Evolutionary conservation across 2,113 vertebrate species (phyloP).

Genomic region (Girardinichthys multiradiatus): DNA sequence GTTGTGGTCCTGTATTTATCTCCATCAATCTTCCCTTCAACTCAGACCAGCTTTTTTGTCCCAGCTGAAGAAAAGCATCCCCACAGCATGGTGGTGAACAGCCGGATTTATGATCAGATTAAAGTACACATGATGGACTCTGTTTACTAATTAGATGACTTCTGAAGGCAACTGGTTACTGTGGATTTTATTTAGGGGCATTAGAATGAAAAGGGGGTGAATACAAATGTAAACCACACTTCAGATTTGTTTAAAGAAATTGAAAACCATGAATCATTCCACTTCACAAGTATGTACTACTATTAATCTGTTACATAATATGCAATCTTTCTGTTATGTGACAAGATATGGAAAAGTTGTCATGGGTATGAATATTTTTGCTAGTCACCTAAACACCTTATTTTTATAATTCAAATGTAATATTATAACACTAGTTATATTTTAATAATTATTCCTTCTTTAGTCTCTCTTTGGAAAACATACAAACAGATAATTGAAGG

Average conservation of each 20-base stretch:
- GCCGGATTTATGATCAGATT: no score
- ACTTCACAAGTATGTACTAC: neutral
- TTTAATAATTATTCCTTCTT: conserved; percentile 16
- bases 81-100: no score
- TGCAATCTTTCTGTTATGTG: neutral
- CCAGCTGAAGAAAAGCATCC: no score
- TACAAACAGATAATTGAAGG: conserved; percentile 24
- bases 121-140: no score
- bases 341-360: neutral
- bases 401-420: conserved; percentile 3
- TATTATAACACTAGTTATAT: no score
- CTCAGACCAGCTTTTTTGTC: no score
- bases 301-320: neutral
- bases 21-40: no score
- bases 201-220: no score
- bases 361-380: neutral
- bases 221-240: no score
- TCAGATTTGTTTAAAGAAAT: neutral
- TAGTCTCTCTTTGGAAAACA: conserved; percentile 64
- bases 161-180: neutral
- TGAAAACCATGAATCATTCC: neutral
- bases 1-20: neutral
- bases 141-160: neutral
- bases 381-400: conserved; percentile 24
- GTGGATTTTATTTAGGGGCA: no score